Conservation (phyloP, 2,113 vertebrate genomes). For the Sorex araneus region DNA sequence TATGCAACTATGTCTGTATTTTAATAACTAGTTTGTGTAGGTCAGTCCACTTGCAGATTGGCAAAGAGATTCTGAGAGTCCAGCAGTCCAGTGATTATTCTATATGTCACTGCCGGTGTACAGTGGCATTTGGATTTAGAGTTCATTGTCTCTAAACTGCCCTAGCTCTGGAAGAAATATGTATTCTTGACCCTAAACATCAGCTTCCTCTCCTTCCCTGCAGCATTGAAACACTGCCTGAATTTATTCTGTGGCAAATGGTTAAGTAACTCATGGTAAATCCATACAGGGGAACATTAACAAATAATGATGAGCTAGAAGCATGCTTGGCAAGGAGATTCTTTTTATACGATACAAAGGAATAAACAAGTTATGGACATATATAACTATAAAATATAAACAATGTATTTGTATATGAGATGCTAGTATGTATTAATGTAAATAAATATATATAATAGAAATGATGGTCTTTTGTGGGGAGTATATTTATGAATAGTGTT, state of each 20-base stretch:
- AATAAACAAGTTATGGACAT: background rate
- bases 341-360: background rate
- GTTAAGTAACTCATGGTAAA: background rate
- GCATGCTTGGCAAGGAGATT: constrained; percentile 9
- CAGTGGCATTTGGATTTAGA: background rate
- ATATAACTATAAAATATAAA: background rate
- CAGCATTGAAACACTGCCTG: background rate
- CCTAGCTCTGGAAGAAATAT: constrained; percentile 5
- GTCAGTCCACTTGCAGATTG: background rate
- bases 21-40: background rate
- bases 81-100: background rate
- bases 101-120: background rate
- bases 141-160: background rate
- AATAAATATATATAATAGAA: background rate
- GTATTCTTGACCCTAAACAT: background rate
- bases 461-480: background rate
- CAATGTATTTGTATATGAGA: background rate
- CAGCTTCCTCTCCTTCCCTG: background rate
- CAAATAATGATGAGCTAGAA: background rate
- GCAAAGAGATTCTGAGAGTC: background rate
- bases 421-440: background rate
- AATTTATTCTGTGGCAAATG: constrained; percentile 32
- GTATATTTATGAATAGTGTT: background rate
- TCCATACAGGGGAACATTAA: background rate
- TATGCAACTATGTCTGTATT: background rate